Evolutionary conservation across 2,113 vertebrate genomes (phyloP).

Genomic region (Formicarius rufipectus): DNA sequence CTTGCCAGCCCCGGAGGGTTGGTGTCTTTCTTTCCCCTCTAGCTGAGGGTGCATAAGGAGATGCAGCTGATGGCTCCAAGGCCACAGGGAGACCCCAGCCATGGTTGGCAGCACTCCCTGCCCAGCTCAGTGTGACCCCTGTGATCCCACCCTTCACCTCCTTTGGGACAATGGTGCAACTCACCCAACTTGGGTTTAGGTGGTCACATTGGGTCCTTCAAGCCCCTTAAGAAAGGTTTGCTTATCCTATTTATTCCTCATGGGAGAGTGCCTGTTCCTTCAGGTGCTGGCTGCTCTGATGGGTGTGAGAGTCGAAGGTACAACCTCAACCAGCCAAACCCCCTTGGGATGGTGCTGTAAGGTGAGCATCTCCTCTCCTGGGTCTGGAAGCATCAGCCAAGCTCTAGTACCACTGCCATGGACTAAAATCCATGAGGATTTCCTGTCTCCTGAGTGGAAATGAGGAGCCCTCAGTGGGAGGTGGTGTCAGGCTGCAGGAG

Average conservation of each 20-base stretch:
- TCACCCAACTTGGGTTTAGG: neutral
- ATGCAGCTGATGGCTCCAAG: neutral
- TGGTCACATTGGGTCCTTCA: neutral
- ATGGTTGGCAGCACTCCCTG: neutral
- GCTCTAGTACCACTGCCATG: neutral
- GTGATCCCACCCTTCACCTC: too few species aligned
- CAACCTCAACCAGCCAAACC: neutral
- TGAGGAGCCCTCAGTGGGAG: neutral
- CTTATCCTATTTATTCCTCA: neutral
- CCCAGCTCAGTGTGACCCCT: neutral
- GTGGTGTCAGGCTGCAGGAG: neutral
- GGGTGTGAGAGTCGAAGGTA: neutral
- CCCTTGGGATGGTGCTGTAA: neutral
- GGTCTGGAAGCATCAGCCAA: neutral
- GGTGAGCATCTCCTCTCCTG: neutral
- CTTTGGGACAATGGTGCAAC: neutral
- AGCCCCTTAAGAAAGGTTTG: neutral
- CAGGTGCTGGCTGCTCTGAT: fast-evolving
- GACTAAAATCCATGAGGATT: neutral
- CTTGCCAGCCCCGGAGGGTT: neutral
- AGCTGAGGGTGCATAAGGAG: neutral
- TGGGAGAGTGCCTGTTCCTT: too few species aligned
- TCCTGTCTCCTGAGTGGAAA: neutral
- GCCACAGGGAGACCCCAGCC: neutral
- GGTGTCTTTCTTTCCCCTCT: neutral